phyloP scores from a whole-genome alignment of 2,113 vertebrate genomes.

The Dendrocopos noguchii region DNA sequence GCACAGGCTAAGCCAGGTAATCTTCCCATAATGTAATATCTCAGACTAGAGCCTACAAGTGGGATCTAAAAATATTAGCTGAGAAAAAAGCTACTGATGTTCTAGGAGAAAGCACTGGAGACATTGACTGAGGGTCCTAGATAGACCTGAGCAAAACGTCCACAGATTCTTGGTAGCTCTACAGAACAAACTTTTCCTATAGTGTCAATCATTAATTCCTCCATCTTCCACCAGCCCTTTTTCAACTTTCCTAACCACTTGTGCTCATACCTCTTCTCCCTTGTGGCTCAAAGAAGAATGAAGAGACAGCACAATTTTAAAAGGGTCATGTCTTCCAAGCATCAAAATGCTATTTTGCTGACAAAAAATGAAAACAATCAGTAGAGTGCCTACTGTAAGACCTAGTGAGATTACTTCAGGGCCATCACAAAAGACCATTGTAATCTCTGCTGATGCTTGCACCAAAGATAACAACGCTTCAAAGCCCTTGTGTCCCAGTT shows the following conservation, averaged over 20 bases:
- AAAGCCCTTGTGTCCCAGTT: neutral
- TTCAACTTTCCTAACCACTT: neutral
- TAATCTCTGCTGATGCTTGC: conserved; percentile 33
- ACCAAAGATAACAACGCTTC: conserved; percentile 34
- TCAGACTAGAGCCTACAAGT: neutral
- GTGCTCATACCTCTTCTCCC: neutral
- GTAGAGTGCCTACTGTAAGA: neutral
- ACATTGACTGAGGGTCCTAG: neutral
- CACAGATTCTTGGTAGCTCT: neutral
- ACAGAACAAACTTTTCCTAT: neutral
- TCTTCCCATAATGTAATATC: neutral
- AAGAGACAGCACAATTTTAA: neutral
- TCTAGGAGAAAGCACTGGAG: neutral
- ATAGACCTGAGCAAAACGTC: neutral
- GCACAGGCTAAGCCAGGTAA: neutral
- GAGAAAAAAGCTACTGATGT: neutral
- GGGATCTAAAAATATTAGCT: neutral
- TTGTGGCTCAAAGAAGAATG: neutral
- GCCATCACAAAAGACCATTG: neutral
- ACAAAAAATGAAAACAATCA: conserved; percentile 26
- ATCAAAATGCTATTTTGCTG: neutral
- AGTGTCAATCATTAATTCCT: neutral
- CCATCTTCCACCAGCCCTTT: neutral
- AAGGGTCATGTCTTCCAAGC: neutral
- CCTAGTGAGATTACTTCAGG: neutral